Base-by-base conservation (phyloP, 2,888 invertebrate species). In the Lymantria dispar region DNA sequence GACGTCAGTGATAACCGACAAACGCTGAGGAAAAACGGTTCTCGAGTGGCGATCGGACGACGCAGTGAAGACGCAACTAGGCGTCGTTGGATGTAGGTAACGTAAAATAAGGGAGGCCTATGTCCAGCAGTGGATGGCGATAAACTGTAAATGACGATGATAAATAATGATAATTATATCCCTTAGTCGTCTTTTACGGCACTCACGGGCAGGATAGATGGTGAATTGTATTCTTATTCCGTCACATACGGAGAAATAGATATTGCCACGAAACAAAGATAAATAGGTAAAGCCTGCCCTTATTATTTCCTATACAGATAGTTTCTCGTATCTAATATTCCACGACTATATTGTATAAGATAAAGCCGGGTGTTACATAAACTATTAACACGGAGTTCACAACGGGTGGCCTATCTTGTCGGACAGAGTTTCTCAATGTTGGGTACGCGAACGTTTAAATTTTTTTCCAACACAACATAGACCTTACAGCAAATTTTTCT, bases 291-390 rank as follows among this genome's bases (percentile, higher is more conserved):
- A 36, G 11, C 22, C 36, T 36, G 36, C 36, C 9, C 11, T 36
- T 38, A 38, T 2, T 38, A 38, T 38, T 12, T 38, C 11, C n/a
- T 7, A 38, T n/a, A n/a, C 13, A 38, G 38, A 9, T n/a, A 14
- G 30, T 42, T n/a, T 36, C 36, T 42, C n/a, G 8, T 12, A 37
- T 31, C 30, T 14, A 45, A 42, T 45, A 42, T 30, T 5, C 29
- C n/a, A 36, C 8, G 12, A 31, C 15, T 15, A 14, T 30, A n/a
- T 12, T 33, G 9, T 11, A 22, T 57, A 33, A 54, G 47, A 53
- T 62, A 64, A 59, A 46, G 22, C 45, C 37, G 39, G 10, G 14
- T 37, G 50, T 58, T 52, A 53, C 58, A 56, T 62, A 62, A 64
- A 56, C 48, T 52, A 45, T 15, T 30, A 51, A 58, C 43, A 62